Percentiles rank a stretch among this genome's conserved stretches.
Conservation (phyloP, 2,888 invertebrate species). For the Beris morrisii region DNA sequence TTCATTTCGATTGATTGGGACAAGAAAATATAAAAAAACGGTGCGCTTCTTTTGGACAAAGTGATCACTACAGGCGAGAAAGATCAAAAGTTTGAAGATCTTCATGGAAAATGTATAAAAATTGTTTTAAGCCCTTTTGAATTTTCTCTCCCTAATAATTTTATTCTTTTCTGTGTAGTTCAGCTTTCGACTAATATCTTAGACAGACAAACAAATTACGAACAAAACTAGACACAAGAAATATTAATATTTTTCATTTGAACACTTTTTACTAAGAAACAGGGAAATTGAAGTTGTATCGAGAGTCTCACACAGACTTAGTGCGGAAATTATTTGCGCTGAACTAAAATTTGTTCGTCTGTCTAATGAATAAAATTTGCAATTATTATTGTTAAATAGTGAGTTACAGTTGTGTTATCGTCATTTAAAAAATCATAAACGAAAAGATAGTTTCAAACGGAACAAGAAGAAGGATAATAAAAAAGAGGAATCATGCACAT, state of each 20-base stretch:
- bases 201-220: no score
- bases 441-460: background rate
- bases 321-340: no score
- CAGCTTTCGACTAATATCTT: background rate
- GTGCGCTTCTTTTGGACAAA: constrained; percentile 28
- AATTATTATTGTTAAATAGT: constrained; percentile 5
- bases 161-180: background rate
- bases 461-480: background rate
- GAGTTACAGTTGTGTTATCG: constrained; percentile 10
- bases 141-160: background rate
- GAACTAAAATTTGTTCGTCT: no score
- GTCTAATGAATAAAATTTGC: background rate
- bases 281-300: no score
- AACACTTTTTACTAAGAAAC: no score
- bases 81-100: no score
- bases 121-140: no score
- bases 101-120: no score
- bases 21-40: constrained; percentile 24
- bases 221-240: no score
- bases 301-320: no score
- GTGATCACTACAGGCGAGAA: constrained; percentile 3
- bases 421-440: constrained; percentile 4
- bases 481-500: constrained; percentile 6
- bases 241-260: no score
- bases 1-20: background rate